Evolutionary conservation across 2,888 invertebrate species (phyloP).

Genomic region (Pediacus dermestoides): DNA sequence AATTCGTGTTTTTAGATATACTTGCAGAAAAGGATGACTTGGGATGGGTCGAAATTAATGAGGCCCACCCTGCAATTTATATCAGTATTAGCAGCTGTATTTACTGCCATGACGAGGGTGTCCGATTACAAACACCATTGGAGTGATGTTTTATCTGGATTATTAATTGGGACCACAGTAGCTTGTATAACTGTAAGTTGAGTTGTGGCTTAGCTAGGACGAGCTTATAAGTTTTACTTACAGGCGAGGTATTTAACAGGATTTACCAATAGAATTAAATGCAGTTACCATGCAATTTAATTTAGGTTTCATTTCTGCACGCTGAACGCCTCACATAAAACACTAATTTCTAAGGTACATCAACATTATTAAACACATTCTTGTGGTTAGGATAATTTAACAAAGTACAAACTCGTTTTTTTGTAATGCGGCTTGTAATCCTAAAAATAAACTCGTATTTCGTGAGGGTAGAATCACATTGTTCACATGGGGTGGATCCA

Average conservation of each 20-base stretch:
- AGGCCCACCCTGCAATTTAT: slow-evolving; percentile 82
- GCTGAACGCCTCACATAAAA: no score
- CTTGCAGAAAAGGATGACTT: slow-evolving; percentile 78
- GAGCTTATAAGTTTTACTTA: background rate
- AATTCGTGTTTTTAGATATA: slow-evolving; percentile 64
- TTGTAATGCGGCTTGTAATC: background rate
- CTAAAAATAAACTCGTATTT: slow-evolving; percentile 1
- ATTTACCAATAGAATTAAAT: no score
- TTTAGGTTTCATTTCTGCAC: no score
- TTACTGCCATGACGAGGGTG: slow-evolving; percentile 84
- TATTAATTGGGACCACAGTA: slow-evolving; percentile 62
- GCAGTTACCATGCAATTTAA: no score
- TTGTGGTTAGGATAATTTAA: no score
- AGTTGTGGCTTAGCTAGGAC: background rate
- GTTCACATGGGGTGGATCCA: no score
- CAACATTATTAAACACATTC: no score
- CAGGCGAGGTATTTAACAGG: slow-evolving; percentile 3
- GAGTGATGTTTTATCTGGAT: slow-evolving; percentile 91
- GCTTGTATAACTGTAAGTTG: slow-evolving; percentile 69
- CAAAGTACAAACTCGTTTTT: background rate
- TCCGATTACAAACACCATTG: slow-evolving; percentile 98
- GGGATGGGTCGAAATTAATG: slow-evolving; percentile 75
- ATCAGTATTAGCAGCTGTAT: slow-evolving; percentile 76
- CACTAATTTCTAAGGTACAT: no score
- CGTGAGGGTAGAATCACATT: no score